Conservation (phyloP, 1,140 invertebrate genomes). For the Drosophila persimilis region DNA sequence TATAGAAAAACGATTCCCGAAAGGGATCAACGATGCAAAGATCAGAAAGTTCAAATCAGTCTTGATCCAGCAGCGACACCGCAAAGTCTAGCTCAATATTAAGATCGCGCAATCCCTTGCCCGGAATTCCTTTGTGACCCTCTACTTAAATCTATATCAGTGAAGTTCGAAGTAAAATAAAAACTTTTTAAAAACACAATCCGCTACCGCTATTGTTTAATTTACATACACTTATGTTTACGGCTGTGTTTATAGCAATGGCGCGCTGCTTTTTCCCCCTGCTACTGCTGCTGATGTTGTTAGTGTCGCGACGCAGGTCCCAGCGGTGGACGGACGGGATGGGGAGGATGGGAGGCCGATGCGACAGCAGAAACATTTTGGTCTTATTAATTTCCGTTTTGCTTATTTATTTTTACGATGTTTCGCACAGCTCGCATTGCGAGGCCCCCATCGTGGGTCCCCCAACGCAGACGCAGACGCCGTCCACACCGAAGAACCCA, state of each 20-base stretch:
- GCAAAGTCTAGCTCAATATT: too few relatives aligned
- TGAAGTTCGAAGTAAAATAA: too few relatives aligned
- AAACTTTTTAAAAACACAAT: too few relatives aligned
- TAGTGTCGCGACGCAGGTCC: conserved; percentile 45
- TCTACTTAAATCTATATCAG: too few relatives aligned
- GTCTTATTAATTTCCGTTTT: conserved; percentile 73
- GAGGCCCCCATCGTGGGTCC: conserved; percentile 17
- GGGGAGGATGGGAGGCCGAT: conserved; percentile 25
- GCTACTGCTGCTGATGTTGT: conserved; percentile 22
- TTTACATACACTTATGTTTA: conserved; percentile 12
- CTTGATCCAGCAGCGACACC: too few relatives aligned
- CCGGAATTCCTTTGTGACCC: too few relatives aligned
- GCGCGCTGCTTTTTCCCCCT: conserved; percentile 25
- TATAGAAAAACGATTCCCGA: too few relatives aligned
- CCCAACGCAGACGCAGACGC: conserved; percentile 40
- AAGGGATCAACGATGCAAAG: too few relatives aligned
- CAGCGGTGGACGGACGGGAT: neutral
- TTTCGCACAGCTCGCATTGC: conserved; percentile 40
- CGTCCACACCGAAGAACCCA: conserved; percentile 18
- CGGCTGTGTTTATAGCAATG: conserved; percentile 41
- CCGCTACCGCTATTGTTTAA: too few relatives aligned
- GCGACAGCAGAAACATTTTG: conserved; percentile 39
- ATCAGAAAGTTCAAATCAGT: too few relatives aligned
- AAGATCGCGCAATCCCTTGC: too few relatives aligned
- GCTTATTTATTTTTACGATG: conserved; percentile 69